Evolutionary conservation across 1,140 invertebrate genomes (phyloP), one percentile per base, ranked within the genome.

Genomic region (Asbolus verrucosus): DNA sequence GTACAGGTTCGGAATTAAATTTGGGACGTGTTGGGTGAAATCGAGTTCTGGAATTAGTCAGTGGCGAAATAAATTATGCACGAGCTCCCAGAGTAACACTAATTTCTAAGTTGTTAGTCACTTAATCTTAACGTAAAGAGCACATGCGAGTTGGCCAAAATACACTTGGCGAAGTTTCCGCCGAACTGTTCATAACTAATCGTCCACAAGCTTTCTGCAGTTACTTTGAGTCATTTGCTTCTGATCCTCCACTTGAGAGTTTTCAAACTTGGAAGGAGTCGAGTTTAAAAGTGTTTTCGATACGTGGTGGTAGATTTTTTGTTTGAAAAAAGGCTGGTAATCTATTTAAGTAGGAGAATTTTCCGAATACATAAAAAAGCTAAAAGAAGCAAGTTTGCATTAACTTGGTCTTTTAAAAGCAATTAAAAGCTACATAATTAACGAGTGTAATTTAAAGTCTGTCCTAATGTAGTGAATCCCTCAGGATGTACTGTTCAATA

Each of bases 131-230:
- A 31, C 46, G 39, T 65, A 19, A 11, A 30, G 65, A 65, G 41
- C 65, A 59, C 65, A 67, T 59, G 65, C 43, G 65, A 66, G 65
- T 30, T n/a, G n/a, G n/a, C n/a, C 46, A 39, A 27, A 67, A 67
- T 67, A 54, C 46, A 67, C 65, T 59, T 50, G 39, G 15, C 65
- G 19, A 67, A 38, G 46, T 67, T 59, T 39, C 27, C 18, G 24
- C 24, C 24, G 43, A 50, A 11, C 61, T 21, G 33, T 50, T 67
- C 27, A 59, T 67, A 67, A 67, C 43, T 59, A 66, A 66, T 66
- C 65, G 65, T 66, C 46, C 39, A 24, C 60, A 11, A 54, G 65
- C 46, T 50, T 50, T 50, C 36, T 65, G 16, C 39, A 46, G 46
- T 54, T 27, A 27, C 46, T 54, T 13, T 27, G n/a, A 54, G 46